phyloP scores from a whole-genome alignment of 2,797 vertebrate species.

The Dallia pectoralis region DNA sequence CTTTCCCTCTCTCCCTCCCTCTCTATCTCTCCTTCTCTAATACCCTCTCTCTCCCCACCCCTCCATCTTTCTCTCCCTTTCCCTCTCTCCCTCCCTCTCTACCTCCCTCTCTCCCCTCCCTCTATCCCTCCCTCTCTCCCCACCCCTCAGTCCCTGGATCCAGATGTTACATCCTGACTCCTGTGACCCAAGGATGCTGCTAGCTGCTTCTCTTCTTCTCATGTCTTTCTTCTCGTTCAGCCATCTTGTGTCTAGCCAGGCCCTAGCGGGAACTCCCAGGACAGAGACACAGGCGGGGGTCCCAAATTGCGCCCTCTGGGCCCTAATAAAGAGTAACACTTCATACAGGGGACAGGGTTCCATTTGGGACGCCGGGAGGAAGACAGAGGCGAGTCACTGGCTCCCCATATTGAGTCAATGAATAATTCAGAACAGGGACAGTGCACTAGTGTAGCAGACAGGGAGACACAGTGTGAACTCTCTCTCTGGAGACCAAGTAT shows the following conservation, averaged over 20 bases:
- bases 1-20: neutral
- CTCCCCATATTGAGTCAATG: conserved; percentile 16
- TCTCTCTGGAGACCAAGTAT: conserved; percentile 4
- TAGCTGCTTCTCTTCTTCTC: neutral
- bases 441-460: conserved; percentile 10
- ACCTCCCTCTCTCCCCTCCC: neutral
- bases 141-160: neutral
- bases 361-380: neutral
- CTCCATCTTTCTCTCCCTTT: neutral
- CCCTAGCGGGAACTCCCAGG: neutral
- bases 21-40: too few species aligned
- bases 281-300: neutral
- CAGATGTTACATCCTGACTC: conserved; percentile 11
- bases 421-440: conserved; percentile 14
- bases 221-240: neutral
- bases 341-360: neutral
- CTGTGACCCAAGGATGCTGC: conserved; percentile 1
- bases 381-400: neutral
- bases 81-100: neutral
- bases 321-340: neutral
- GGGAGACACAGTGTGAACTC: conserved; percentile 9
- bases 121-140: neutral
- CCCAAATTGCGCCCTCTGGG: neutral
- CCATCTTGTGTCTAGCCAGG: conserved; percentile 4
- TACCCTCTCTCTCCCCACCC: neutral